phyloP scores from a whole-genome alignment of 1,140 invertebrate genomes.

The Apocrypta bakeri region DNA sequence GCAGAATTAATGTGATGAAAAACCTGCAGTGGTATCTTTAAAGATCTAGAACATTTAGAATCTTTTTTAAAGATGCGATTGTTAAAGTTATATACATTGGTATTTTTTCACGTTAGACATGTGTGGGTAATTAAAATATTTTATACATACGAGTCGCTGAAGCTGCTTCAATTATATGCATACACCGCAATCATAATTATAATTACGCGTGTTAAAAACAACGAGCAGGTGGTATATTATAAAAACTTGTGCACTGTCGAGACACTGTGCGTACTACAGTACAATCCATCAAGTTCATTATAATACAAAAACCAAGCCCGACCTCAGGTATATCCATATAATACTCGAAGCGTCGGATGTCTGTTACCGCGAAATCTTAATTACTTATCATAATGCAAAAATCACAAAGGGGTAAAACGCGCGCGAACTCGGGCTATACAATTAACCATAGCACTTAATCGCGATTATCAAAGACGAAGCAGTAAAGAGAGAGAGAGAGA shows the following conservation, averaged over 20 bases:
- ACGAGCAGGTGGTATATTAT: background rate
- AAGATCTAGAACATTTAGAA: too few relatives aligned
- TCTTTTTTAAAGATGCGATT: too few relatives aligned
- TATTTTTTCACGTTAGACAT: too few relatives aligned
- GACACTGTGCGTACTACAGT: background rate
- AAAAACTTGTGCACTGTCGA: background rate
- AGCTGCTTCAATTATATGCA: too few relatives aligned
- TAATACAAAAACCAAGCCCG: background rate
- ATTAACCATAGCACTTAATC: constrained; percentile 43
- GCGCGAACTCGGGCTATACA: background rate
- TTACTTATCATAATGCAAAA: constrained; percentile 37
- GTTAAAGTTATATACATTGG: too few relatives aligned
- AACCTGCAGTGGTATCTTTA: too few relatives aligned
- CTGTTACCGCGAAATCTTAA: constrained; percentile 8
- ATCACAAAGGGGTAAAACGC: constrained; percentile 27
- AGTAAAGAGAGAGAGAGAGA: background rate
- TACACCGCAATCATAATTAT: too few relatives aligned
- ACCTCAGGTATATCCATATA: background rate
- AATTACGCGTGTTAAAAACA: background rate
- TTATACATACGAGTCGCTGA: too few relatives aligned
- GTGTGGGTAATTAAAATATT: too few relatives aligned
- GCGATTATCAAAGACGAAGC: constrained; percentile 19
- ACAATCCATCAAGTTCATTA: background rate
- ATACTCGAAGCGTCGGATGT: background rate
- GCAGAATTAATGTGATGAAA: too few relatives aligned